Conservation (phyloP, 2,113 vertebrate genomes). For the Theristicus caerulescens region DNA sequence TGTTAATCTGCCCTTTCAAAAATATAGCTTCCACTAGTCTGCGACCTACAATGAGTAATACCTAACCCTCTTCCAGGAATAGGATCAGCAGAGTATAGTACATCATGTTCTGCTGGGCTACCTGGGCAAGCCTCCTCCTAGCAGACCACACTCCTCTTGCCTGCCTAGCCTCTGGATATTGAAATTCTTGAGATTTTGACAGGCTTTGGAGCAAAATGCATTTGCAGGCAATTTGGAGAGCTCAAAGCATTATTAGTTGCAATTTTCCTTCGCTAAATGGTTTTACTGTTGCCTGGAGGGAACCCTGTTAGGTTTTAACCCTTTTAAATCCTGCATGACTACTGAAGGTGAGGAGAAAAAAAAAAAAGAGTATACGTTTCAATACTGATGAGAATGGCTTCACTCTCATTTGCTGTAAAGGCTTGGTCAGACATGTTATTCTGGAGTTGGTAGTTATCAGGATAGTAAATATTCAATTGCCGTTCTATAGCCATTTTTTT, state of each 20-base stretch:
- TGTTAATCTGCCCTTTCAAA: neutral
- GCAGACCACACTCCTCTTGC: neutral
- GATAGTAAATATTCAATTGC: neutral
- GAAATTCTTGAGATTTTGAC: neutral
- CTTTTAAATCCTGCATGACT: neutral
- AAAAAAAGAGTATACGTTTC: rapidly evolving
- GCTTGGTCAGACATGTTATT: neutral
- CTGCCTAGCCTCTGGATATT: neutral
- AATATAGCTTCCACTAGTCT: neutral
- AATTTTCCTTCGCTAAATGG: neutral
- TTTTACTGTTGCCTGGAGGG: neutral
- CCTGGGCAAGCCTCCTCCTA: neutral
- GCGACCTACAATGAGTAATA: neutral
- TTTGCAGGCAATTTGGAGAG: neutral
- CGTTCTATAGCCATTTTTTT: neutral
- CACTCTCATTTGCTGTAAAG: neutral
- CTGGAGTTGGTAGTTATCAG: neutral
- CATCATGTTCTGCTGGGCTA: neutral
- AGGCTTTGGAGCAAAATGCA: neutral
- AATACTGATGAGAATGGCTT: neutral
- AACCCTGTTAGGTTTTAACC: neutral
- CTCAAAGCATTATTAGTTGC: neutral
- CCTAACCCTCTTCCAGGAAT: neutral
- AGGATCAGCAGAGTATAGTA: neutral
- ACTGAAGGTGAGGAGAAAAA: neutral